These are phyloP conservation scores for Drosophila seclusa DNA, from an alignment of 2,888 invertebrate species.

Conservation along the genomic window DNA sequence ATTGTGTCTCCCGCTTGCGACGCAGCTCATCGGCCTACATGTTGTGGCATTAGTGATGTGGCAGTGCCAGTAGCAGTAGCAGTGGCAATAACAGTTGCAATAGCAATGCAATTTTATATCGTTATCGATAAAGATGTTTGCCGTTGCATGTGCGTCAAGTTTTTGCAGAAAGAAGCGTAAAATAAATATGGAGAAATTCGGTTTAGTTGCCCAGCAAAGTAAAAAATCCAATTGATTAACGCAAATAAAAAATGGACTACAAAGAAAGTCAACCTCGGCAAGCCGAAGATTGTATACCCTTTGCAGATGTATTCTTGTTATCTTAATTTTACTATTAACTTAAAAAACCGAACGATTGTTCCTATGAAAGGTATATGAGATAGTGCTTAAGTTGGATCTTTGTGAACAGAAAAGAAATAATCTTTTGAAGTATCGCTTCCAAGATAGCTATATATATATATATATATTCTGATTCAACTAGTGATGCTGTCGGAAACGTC, in stretches of 20 bases:
- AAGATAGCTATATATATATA: too few relatives aligned
- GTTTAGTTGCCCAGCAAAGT: conserved; percentile 35
- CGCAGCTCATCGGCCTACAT: conserved; percentile 89
- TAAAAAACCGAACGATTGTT: not conserved
- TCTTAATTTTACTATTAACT: not conserved
- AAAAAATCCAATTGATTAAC: conserved; percentile 36
- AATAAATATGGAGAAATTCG: conserved; percentile 39
- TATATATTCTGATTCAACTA: not conserved
- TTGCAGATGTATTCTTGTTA: not conserved
- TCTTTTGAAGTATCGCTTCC: not conserved
- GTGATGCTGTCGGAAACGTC: not conserved
- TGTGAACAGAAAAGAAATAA: not conserved
- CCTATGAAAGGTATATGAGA: not conserved
- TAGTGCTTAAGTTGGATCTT: not conserved
- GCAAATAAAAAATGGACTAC: conserved; percentile 15
- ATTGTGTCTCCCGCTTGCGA: conserved; percentile 89
- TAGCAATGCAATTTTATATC: conserved; percentile 29
- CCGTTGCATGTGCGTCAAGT: conserved; percentile 57
- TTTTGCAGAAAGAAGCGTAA: conserved; percentile 63
- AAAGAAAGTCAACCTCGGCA: not conserved
- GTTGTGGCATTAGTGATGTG: conserved; percentile 18
- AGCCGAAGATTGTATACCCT: not conserved
- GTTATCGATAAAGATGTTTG: conserved; percentile 22
- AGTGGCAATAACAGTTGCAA: conserved; percentile 12
- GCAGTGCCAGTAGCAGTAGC: conserved; percentile 13